These are phyloP conservation scores for Oreohelix idahoensis DNA, from an alignment of 1,140 invertebrate genomes.

Conservation along the genomic window DNA sequence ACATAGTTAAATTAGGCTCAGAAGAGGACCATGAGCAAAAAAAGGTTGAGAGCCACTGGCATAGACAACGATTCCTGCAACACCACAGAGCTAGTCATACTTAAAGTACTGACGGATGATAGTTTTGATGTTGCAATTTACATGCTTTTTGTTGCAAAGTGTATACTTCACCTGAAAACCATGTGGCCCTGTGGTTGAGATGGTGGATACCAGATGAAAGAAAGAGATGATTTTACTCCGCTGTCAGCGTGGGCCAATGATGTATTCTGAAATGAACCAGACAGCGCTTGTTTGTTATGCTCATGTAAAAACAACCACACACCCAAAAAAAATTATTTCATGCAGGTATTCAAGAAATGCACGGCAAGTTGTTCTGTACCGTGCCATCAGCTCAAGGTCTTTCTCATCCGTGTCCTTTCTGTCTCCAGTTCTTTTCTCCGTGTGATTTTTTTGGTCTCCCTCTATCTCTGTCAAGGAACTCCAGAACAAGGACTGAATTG, in stretches of 20 bases:
- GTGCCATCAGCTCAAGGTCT: not conserved
- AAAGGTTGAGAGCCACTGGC: too few relatives aligned
- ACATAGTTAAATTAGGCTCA: too few relatives aligned
- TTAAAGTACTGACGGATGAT: too few relatives aligned
- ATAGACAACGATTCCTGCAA: too few relatives aligned
- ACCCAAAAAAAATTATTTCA: not conserved
- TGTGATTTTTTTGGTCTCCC: too few relatives aligned
- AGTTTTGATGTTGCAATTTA: too few relatives aligned
- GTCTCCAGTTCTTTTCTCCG: not conserved
- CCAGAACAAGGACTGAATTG: too few relatives aligned
- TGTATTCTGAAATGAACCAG: not conserved
- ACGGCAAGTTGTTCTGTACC: too few relatives aligned
- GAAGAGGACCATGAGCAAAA: too few relatives aligned
- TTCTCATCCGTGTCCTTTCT: not conserved
- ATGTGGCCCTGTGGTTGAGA: not conserved
- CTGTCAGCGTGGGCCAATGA: not conserved
- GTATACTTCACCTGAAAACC: constrained; percentile 15
- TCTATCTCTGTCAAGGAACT: too few relatives aligned
- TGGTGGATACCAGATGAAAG: constrained; percentile 9
- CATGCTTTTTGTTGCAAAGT: too few relatives aligned
- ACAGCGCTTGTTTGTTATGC: not conserved
- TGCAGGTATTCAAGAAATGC: not conserved
- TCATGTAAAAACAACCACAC: not conserved
- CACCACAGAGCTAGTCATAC: too few relatives aligned
- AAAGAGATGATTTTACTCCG: not conserved